Percentiles rank a stretch among this genome's conserved stretches.
These are phyloP conservation scores for Ceyx erithaca DNA, from an alignment of 2,797 vertebrate genomes.

Conservation along the genomic window DNA sequence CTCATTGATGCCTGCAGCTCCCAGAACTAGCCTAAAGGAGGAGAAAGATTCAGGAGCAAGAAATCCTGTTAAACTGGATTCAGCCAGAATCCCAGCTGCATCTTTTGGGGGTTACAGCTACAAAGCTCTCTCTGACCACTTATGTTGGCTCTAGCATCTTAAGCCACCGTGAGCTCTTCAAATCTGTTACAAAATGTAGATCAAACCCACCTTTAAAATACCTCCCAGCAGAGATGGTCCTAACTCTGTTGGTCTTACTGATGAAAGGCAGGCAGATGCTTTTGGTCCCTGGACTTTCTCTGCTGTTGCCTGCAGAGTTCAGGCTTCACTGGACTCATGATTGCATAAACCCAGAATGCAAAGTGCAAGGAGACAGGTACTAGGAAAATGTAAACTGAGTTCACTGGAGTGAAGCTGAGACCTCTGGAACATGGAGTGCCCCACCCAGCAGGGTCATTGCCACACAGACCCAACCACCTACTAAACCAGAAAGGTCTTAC, in stretches of 20 bases:
- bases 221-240: background rate
- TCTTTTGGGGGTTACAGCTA: background rate
- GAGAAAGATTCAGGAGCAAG: background rate
- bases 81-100: background rate
- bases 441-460: background rate
- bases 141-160: background rate
- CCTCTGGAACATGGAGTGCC: background rate
- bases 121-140: background rate
- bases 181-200: background rate
- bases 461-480: background rate
- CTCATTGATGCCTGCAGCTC: background rate
- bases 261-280: background rate
- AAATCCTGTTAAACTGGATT: background rate
- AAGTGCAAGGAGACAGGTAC: background rate
- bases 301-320: constrained; percentile 24
- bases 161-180: background rate
- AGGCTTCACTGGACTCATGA: background rate
- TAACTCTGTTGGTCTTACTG: background rate
- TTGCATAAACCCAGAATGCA: background rate
- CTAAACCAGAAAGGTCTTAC: background rate
- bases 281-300: constrained; percentile 1
- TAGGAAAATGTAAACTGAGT: background rate
- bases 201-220: background rate
- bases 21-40: background rate
- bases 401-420: background rate